A percentile compares a stretch with the other conserved stretches of the same genome.
Conservation (phyloP, 2,888 invertebrate genomes). For the Caenorhabditis sp. region DNA sequence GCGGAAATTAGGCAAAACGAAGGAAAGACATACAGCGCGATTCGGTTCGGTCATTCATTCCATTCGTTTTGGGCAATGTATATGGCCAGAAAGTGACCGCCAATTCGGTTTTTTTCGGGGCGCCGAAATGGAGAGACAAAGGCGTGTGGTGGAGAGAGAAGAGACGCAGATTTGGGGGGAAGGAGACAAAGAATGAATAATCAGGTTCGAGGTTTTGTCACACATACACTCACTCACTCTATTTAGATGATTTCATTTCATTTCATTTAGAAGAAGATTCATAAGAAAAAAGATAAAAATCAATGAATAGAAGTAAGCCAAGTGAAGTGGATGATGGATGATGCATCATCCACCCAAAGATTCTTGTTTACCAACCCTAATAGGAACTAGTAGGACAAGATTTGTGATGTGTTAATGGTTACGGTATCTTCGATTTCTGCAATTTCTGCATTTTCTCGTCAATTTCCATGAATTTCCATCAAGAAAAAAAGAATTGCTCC, state of each 20-base stretch:
- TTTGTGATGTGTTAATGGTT: too few species aligned
- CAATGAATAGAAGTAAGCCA: neutral
- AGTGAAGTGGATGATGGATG: neutral
- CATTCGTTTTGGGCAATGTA: too few species aligned
- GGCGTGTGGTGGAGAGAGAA: slow-evolving; percentile 20
- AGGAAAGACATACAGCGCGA: too few species aligned
- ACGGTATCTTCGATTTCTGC: too few species aligned
- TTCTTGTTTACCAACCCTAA: too few species aligned
- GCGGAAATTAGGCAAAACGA: too few species aligned
- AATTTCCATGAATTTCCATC: neutral
- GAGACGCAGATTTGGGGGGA: slow-evolving; percentile 34
- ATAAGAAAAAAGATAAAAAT: neutral
- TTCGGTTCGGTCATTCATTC: too few species aligned
- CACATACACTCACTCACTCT: neutral
- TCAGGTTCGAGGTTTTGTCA: neutral
- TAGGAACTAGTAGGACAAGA: neutral
- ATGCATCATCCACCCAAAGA: too few species aligned
- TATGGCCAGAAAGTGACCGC: slow-evolving; percentile 34
- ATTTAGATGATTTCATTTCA: neutral
- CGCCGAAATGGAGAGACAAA: slow-evolving; percentile 4
- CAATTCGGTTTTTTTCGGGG: slow-evolving; percentile 36
- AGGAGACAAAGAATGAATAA: slow-evolving; percentile 5
- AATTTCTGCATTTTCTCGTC: too few species aligned
- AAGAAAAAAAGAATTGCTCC: slow-evolving; percentile 69
- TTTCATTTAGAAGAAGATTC: neutral